A percentile compares a stretch with the other conserved stretches of the same genome.
Evolutionary conservation across 2,113 vertebrate species (phyloP).

Genomic region (Archocentrus centrarchus): DNA sequence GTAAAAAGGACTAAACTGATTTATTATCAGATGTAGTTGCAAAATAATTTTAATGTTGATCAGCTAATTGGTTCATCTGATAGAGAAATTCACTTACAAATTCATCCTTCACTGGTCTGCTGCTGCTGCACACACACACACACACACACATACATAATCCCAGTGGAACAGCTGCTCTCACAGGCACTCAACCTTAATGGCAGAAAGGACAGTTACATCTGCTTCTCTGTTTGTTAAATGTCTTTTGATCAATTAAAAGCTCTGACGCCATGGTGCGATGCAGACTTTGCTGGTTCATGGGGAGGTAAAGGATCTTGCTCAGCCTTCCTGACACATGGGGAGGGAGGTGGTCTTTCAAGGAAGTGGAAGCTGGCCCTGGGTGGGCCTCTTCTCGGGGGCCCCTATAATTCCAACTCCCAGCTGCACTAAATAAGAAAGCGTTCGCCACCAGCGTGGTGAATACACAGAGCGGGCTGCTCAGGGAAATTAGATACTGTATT

Average conservation of each 20-base stretch:
- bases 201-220: conserved; percentile 54
- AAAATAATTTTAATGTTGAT: conserved; percentile 12
- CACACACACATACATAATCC: conserved; percentile 18
- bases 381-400: conserved; percentile 71
- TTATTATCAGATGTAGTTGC: not conserved
- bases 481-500: conserved; percentile 57
- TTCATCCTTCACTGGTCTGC: not conserved
- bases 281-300: conserved; percentile 51
- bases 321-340: conserved; percentile 64
- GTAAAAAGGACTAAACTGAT: conserved; percentile 1
- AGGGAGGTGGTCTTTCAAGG: conserved; percentile 53
- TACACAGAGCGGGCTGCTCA: conserved; percentile 29
- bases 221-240: conserved; percentile 62
- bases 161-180: conserved; percentile 58
- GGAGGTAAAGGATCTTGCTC: conserved; percentile 67
- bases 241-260: conserved; percentile 76
- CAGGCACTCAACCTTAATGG: conserved; percentile 53
- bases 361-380: conserved; percentile 64
- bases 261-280: conserved; percentile 61
- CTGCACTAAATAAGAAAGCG: conserved; percentile 69
- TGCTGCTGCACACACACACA: too few relatives aligned
- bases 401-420: conserved; percentile 68
- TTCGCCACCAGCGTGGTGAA: conserved; percentile 50
- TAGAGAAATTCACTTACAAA: not conserved
- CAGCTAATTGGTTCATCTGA: not conserved